Evolutionary conservation across 2,888 invertebrate species (phyloP), one percentile per base, ranked within the genome.

Genomic region (Thecophora atra): DNA sequence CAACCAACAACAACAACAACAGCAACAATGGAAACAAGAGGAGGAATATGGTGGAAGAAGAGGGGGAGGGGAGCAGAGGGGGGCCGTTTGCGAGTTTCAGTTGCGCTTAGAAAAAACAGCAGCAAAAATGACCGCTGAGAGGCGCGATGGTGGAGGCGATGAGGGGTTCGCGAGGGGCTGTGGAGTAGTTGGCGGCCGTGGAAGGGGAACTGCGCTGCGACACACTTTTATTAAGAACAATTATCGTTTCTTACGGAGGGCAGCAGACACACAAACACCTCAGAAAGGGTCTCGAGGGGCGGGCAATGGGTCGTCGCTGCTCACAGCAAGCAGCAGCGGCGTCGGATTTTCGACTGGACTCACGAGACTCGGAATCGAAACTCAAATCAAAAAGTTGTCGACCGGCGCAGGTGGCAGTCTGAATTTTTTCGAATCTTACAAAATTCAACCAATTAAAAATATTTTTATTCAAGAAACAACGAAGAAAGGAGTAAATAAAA

Each of bases 371-470:
- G 1, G 7, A n/a, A 8, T 51, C 17, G 24, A 62, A 62, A 21
- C 37, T 77, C 79, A 79, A 82, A 80, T 84, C 84, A 83, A 81
- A 83, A 83, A 83, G 81, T 82, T 82, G 82, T 83, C 80, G 84
- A 79, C 82, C 82, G 82, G 82, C 84, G 83, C 82, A 83, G 83
- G 82, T 80, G 79, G 79, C 79, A 83, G 82, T 83, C 83, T 82
- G 81, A 80, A 77, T 79, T 79, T 77, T 51, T 19, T 8, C 17
- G 37, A 62, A 37, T 37, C 62, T 15, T 37, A 28, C 44, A 21
- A 44, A 15, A 21, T 42, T 15, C 44, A 13, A n/a, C 17, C 6
- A 42, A 64, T 19, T 15, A 42, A 64, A 13, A 64, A 44, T 15
- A 17, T 42, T 3, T 13, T 21, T 7, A 15, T 30, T 1, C 11